These are phyloP conservation scores for Anguilla obscura DNA, from an alignment of 2,797 vertebrate species.

Conservation along the genomic window DNA sequence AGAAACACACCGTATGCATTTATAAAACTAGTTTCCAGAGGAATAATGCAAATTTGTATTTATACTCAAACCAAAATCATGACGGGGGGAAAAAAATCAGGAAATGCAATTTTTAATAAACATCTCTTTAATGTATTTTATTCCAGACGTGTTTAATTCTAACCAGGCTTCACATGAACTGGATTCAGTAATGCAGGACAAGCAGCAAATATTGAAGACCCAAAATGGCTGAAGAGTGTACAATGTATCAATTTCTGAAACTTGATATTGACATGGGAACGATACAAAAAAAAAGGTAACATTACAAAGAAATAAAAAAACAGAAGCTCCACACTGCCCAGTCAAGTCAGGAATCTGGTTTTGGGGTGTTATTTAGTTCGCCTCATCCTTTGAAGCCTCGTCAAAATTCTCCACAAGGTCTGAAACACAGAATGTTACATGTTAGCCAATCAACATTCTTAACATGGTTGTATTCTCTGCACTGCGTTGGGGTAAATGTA, in stretches of 20 bases:
- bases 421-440: conserved; percentile 58
- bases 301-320: conserved; percentile 66
- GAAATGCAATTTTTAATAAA: conserved; percentile 18
- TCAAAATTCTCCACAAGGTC: conserved; percentile 99
- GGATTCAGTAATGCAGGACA: conserved; percentile 77
- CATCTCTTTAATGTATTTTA: conserved; percentile 70
- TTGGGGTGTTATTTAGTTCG: conserved; percentile 76
- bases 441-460: background rate
- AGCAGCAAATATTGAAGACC: conserved; percentile 50
- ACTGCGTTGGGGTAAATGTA: background rate
- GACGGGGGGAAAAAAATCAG: background rate
- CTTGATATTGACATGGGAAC: conserved; percentile 41
- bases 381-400: conserved; percentile 95
- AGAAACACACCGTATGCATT: background rate
- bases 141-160: conserved; percentile 73
- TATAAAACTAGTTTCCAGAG: background rate
- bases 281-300: conserved; percentile 56
- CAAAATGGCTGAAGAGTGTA: background rate
- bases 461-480: background rate
- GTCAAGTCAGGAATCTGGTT: conserved; percentile 67
- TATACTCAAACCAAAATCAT: background rate
- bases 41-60: background rate
- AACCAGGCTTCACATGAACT: conserved; percentile 70
- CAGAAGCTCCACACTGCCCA: conserved; percentile 68
- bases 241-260: background rate